Evolutionary conservation across 1,140 invertebrate species (phyloP), one percentile per base, ranked within the genome.

Genomic region (Pissodes strobi): DNA sequence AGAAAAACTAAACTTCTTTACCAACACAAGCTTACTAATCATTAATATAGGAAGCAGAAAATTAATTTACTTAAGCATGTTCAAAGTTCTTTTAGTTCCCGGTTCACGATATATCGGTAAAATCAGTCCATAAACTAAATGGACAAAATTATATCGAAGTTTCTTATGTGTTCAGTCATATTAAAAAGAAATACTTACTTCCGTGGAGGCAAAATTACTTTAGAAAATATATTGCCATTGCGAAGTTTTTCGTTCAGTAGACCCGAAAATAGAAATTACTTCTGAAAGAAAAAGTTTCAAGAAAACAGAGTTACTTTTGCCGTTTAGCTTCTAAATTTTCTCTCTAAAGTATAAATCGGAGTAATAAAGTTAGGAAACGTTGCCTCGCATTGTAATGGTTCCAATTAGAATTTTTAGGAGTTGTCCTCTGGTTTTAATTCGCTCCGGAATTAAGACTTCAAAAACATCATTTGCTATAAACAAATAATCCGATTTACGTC

Each of bases 331-430:
- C 27, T 48, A 38, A 39, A 59, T 49, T 59, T 27, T 45, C 30
- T 45, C 38, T 57, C 27, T 38, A 10, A 48, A 59, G 38, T 48
- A 59, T 59, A 59, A 59, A 59, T 59, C 57, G 45, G 37, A 23
- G 27, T 59, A 59, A 59, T 59, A 45, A 59, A 59, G 43, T 59
- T 59, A 59, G 57, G 21, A 59, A 59, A 59, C 57, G 43, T 59
- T 59, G 22, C 34, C 30, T 59, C 43, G 57, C 57, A 37, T 59
- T 59, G 57, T 59, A 48, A 59, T 59, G 45, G 30, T 25, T 37
- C 19, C 57, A 59, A 59, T 59, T 59, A 59, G 45, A 59, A 59
- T 48, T 59, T 49, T 25, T 19, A 59, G 21, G 27, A 18, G 45
- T 49, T 49, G 57, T 59, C 57, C 45, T 55, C 45, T 48, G 57